These are phyloP conservation scores for Oasisia sp. DNA, from an alignment of 2,888 invertebrate genomes.

Conservation along the genomic window DNA sequence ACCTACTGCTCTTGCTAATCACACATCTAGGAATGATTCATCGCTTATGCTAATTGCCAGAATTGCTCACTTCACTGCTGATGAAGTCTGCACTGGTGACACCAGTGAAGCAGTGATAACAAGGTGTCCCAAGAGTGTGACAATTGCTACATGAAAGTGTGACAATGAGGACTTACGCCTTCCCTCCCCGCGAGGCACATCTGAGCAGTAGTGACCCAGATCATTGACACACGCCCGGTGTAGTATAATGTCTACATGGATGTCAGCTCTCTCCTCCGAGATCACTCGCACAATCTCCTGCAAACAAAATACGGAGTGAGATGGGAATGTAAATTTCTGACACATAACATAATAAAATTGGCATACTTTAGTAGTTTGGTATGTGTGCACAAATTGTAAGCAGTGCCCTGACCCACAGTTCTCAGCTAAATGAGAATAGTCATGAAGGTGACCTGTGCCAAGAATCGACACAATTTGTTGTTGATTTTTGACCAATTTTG, in stretches of 20 bases:
- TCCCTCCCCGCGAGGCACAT: constrained; percentile 85
- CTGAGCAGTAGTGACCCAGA: constrained; percentile 65
- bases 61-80: too few species aligned
- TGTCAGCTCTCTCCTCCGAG: constrained; percentile 86
- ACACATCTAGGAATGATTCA: too few species aligned
- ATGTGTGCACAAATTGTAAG: too few species aligned
- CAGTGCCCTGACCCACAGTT: too few species aligned
- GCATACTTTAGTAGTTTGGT: too few species aligned
- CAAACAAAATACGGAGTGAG: neutral
- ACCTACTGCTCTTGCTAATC: too few species aligned
- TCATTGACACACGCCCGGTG: constrained; percentile 89
- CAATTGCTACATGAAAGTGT: neutral
- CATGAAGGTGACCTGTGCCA: too few species aligned
- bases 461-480: too few species aligned
- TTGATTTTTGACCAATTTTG: too few species aligned
- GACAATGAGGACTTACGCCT: constrained; percentile 70
- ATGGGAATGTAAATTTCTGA: neutral
- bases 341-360: too few species aligned
- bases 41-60: too few species aligned
- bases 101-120: neutral
- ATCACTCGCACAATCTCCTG: constrained; percentile 88
- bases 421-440: too few species aligned
- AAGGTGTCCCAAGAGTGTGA: neutral
- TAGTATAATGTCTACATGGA: constrained; percentile 91
- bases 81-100: neutral